phyloP scores from a whole-genome alignment of 2,888 invertebrate species.

The Caenorhabditis macrosperma region DNA sequence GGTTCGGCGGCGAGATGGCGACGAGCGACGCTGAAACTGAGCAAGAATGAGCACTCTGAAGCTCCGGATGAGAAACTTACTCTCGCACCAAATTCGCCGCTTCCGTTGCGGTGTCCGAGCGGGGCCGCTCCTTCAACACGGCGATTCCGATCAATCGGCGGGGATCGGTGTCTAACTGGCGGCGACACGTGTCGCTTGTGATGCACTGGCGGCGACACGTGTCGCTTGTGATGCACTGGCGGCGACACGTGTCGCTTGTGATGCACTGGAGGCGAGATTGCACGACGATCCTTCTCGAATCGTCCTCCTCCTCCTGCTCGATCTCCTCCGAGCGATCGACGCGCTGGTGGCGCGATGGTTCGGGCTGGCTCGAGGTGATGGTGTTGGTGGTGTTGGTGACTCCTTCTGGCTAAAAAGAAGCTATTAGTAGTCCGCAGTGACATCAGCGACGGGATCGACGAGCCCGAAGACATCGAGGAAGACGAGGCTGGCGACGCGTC shows the following conservation, averaged over 20 bases:
- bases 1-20: constrained; percentile 16
- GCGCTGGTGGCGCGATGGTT: constrained; percentile 19
- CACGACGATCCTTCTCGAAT: neutral
- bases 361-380: constrained; percentile 13
- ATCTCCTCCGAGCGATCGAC: constrained; percentile 12
- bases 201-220: too few relatives aligned
- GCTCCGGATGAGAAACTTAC: too few relatives aligned
- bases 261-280: too few relatives aligned
- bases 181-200: too few relatives aligned
- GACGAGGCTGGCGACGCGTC: constrained; percentile 44
- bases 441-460: constrained; percentile 52
- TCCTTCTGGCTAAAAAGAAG: constrained; percentile 48
- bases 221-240: too few relatives aligned
- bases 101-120: too few relatives aligned
- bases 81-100: too few relatives aligned
- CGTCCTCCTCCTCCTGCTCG: neutral
- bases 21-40: constrained; percentile 15
- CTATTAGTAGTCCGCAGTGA: constrained; percentile 50
- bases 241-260: too few relatives aligned
- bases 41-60: too few relatives aligned
- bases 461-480: constrained; percentile 10
- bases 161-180: too few relatives aligned
- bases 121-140: too few relatives aligned
- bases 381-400: neutral
- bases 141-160: too few relatives aligned